Conservation (phyloP, 92 coral and sea anemone species). For the Bergia puertoricense region DNA sequence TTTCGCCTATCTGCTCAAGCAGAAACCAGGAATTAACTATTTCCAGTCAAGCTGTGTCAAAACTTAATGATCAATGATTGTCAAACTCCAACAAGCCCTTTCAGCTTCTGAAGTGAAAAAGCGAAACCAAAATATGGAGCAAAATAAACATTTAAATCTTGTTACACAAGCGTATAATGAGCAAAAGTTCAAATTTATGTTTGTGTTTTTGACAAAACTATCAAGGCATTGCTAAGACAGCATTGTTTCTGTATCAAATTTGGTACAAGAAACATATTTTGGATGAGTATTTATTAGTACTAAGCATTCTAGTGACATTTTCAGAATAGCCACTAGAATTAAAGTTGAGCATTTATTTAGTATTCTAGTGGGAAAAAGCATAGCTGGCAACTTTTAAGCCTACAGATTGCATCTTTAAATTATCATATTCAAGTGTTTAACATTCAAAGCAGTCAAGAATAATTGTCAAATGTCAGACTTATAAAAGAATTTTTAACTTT, state of each 20-base stretch:
- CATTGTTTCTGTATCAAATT: too few species aligned
- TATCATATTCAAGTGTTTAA: neutral
- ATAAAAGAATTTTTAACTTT: too few species aligned
- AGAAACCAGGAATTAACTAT: too few species aligned
- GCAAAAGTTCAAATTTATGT: neutral
- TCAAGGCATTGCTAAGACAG: neutral
- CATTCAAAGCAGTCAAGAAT: neutral
- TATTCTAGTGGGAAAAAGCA: neutral
- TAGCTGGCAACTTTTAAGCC: neutral
- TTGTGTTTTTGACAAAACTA: neutral
- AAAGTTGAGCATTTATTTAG: too few species aligned
- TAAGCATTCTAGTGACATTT: neutral
- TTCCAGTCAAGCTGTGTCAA: neutral
- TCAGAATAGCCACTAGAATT: too few species aligned
- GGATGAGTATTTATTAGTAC: too few species aligned
- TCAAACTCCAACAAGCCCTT: neutral
- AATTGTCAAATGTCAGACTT: neutral
- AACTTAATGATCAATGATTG: too few species aligned
- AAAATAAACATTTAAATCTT: too few species aligned
- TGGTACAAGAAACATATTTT: too few species aligned
- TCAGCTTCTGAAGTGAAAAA: neutral
- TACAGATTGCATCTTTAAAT: neutral
- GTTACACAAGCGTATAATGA: neutral
- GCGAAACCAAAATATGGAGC: neutral
- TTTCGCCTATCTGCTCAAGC: too few species aligned